phyloP scores from a whole-genome alignment of 2,797 vertebrate species.

The Uromys caudimaculatus region DNA sequence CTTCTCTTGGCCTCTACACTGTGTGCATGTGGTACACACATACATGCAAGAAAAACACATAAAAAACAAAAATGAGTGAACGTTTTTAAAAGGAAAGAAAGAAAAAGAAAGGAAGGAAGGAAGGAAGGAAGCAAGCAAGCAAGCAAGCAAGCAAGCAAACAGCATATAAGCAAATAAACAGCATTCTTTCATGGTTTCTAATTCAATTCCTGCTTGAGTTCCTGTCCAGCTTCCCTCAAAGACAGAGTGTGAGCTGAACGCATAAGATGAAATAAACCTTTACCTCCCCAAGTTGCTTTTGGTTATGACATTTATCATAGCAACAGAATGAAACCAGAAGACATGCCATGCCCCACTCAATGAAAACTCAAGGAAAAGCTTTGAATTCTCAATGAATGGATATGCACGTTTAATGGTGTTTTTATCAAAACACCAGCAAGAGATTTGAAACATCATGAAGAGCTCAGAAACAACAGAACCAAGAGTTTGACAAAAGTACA shows the following conservation, averaged over 20 bases:
- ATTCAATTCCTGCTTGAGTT: neutral
- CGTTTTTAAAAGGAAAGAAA: neutral
- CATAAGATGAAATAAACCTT: neutral
- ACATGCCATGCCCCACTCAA: neutral
- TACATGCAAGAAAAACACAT: neutral
- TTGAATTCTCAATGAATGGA: neutral
- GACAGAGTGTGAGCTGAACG: neutral
- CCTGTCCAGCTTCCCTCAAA: neutral
- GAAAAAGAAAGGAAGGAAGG: no score
- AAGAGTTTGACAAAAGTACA: slow-evolving; percentile 20
- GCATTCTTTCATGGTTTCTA: neutral
- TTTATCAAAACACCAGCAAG: neutral
- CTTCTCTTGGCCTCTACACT: neutral
- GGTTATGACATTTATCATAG: neutral
- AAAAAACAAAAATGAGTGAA: neutral
- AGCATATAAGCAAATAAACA: neutral
- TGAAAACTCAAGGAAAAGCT: neutral
- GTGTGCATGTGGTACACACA: neutral
- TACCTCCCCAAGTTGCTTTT: neutral
- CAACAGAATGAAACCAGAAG: neutral
- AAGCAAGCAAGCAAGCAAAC: neutral
- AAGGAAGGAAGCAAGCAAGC: no score
- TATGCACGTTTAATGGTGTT: neutral
- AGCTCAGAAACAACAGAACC: neutral
- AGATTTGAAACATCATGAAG: neutral